phyloP scores from a whole-genome alignment of 2,888 invertebrate species.

The Ligdia adustata region DNA sequence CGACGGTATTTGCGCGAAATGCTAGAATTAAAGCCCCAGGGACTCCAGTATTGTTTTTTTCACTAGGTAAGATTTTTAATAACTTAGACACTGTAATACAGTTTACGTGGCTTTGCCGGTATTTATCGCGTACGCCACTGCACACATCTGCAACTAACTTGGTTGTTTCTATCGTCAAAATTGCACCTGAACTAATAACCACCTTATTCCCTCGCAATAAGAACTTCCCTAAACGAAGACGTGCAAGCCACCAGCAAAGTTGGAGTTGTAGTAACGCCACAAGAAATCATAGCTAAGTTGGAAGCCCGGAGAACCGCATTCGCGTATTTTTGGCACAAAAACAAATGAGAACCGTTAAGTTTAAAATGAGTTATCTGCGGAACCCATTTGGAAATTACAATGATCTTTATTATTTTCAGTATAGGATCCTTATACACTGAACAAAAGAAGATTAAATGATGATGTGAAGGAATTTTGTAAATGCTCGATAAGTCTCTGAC shows the following conservation, averaged over 20 bases:
- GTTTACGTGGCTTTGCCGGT: slow-evolving; percentile 28
- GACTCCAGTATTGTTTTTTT: no score
- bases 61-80: no score
- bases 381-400: slow-evolving; percentile 26
- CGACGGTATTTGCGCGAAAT: no score
- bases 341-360: slow-evolving; percentile 58
- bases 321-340: slow-evolving; percentile 63
- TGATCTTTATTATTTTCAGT: slow-evolving; percentile 9
- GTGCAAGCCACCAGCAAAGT: slow-evolving; percentile 12
- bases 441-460: no score
- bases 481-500: no score
- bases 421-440: no score
- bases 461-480: no score
- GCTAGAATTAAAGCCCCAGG: no score
- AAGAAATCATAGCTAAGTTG: slow-evolving; percentile 59
- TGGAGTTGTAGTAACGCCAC: slow-evolving; percentile 40
- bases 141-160: slow-evolving; percentile 35
- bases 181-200: not conserved
- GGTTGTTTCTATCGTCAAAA: not conserved
- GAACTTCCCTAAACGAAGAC: not conserved
- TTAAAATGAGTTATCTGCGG: slow-evolving; percentile 42
- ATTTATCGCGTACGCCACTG: slow-evolving; percentile 57
- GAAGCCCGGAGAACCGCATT: slow-evolving; percentile 41
- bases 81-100: not conserved
- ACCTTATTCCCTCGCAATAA: not conserved